Evolutionary conservation across 2,888 invertebrate species (phyloP).

Genomic region (Eulithis testata): DNA sequence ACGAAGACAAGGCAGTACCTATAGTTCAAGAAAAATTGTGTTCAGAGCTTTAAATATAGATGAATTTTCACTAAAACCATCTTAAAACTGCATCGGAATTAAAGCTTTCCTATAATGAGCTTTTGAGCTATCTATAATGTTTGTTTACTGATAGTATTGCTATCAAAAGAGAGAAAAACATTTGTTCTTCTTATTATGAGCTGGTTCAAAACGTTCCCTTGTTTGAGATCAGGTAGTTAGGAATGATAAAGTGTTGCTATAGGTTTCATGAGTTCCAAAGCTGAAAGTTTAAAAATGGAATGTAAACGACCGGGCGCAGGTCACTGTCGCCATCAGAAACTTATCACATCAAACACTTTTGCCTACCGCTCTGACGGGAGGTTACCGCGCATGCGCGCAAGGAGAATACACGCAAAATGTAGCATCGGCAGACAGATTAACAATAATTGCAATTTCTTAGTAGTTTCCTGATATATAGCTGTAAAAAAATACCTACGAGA

Average conservation of each 20-base stretch:
- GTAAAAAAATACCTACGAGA: conserved; percentile 9
- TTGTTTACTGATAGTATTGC: no score
- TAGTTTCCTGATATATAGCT: conserved; percentile 20
- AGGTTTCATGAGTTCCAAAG: conserved; percentile 22
- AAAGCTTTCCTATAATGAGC: no score
- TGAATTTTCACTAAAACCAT: no score
- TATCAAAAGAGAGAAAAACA: no score
- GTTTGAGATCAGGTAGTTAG: not conserved
- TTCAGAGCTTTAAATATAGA: no score
- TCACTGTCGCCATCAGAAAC: conserved; percentile 61
- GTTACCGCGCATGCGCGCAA: conserved; percentile 56
- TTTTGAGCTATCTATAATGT: no score
- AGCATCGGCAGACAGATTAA: conserved; percentile 32
- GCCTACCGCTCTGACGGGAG: conserved; percentile 50
- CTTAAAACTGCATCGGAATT: no score
- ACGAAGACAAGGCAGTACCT: no score
- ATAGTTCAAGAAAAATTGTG: no score
- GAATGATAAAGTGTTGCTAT: not conserved
- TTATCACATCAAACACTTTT: conserved; percentile 69
- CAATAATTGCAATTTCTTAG: conserved; percentile 31
- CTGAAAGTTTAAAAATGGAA: conserved; percentile 48
- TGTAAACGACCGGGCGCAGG: conserved; percentile 54
- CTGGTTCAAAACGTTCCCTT: no score
- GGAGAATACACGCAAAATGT: conserved; percentile 47
- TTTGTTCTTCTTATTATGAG: no score